A percentile compares a stretch with the other conserved stretches of the same genome.
These are phyloP conservation scores for Zingel zingel DNA, from an alignment of 2,113 vertebrate species.

Conservation along the genomic window DNA sequence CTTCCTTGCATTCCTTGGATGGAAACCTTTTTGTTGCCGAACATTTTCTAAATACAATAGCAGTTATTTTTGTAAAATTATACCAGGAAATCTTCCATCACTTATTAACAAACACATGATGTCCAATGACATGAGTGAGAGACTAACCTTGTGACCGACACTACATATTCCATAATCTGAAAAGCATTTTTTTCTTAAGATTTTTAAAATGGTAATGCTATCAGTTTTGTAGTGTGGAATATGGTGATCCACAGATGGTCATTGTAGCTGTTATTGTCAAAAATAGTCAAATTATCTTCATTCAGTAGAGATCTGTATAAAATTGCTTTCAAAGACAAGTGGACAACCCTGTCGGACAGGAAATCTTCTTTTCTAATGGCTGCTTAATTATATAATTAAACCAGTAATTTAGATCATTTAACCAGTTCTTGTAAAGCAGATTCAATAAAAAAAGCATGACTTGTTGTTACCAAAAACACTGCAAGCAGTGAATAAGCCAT, in stretches of 20 bases:
- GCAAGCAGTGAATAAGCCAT: conserved; percentile 24
- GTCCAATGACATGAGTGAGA: background rate
- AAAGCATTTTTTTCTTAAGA: no score
- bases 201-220: background rate
- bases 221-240: background rate
- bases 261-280: background rate
- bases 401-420: no score
- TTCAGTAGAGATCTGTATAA: background rate
- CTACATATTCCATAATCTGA: background rate
- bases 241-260: background rate
- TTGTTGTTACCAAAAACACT: conserved; percentile 28
- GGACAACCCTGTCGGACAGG: conserved; percentile 6
- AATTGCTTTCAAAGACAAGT: conserved; percentile 16
- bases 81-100: background rate
- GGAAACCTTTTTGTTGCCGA: background rate
- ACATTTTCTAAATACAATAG: background rate
- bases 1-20: background rate
- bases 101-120: background rate
- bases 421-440: background rate
- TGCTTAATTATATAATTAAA: no score
- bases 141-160: background rate
- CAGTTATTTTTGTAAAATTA: background rate
- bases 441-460: conserved; percentile 3
- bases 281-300: background rate
- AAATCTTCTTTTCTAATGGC: conserved; percentile 35